phyloP scores from a whole-genome alignment of 2,113 vertebrate species.

The Eublepharis macularius region DNA sequence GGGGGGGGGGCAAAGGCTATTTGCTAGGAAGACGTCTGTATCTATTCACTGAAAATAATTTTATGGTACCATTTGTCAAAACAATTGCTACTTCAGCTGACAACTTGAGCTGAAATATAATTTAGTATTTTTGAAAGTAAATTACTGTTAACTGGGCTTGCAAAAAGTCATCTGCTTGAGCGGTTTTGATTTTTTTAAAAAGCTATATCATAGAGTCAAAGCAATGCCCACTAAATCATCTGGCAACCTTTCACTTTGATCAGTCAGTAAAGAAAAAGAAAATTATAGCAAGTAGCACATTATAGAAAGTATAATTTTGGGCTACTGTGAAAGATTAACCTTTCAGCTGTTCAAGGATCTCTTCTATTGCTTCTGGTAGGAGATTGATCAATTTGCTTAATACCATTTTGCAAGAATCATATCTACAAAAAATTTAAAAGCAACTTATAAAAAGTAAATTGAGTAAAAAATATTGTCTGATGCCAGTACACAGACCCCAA shows the following conservation, averaged over 20 bases:
- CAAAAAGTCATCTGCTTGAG: background rate
- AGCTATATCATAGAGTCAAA: background rate
- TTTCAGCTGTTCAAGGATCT: background rate
- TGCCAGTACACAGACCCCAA: too few relatives aligned
- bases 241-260: background rate
- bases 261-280: constrained; percentile 6
- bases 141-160: background rate
- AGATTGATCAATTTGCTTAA: background rate
- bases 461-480: background rate
- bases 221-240: background rate
- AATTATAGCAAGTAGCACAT: background rate
- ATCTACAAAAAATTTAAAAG: background rate
- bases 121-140: background rate
- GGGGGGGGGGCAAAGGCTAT: too few relatives aligned
- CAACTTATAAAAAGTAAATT: background rate
- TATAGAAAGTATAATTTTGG: background rate
- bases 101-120: background rate
- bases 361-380: background rate
- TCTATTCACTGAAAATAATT: background rate
- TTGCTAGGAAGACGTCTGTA: background rate
- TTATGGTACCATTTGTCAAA: background rate
- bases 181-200: background rate
- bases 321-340: background rate
- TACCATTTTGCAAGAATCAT: background rate
- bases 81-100: background rate